A percentile compares a stretch with the other conserved stretches of the same genome.
Conservation (phyloP, 2,888 invertebrate species). For the Trisateles emortualis region DNA sequence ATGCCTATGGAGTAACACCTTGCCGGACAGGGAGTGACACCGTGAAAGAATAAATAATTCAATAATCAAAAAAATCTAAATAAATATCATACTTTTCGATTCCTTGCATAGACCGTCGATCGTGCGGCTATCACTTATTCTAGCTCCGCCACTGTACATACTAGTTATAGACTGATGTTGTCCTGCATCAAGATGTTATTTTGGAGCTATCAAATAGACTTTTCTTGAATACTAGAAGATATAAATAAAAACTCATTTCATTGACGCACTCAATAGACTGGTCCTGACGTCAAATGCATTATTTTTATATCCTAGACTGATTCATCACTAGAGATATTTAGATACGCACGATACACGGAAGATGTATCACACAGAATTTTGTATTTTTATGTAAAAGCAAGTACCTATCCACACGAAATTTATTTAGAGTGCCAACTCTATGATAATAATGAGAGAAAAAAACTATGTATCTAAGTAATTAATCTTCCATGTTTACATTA, state of each 20-base stretch:
- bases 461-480: conserved; percentile 35
- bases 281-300: conserved; percentile 43
- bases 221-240: conserved; percentile 14
- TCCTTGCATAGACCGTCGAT: too few relatives aligned
- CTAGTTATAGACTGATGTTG: too few relatives aligned
- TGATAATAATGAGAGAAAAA: conserved; percentile 16
- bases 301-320: conserved; percentile 36
- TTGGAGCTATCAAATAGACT: conserved; percentile 12
- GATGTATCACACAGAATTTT: conserved; percentile 7
- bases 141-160: too few relatives aligned
- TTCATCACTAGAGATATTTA: conserved; percentile 23
- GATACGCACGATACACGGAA: conserved; percentile 8
- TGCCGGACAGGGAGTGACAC: too few relatives aligned
- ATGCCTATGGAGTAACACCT: too few relatives aligned
- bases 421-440: background rate
- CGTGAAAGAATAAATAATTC: too few relatives aligned
- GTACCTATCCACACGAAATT: background rate
- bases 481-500: conserved; percentile 30
- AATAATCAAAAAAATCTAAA: too few relatives aligned
- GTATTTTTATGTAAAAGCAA: background rate
- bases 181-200: conserved; percentile 3
- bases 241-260: conserved; percentile 30
- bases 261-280: conserved; percentile 40
- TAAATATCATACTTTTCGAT: too few relatives aligned
- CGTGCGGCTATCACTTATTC: too few relatives aligned